Evolutionary conservation across 2,113 vertebrate genomes (phyloP), one percentile per base, ranked within the genome.

Genomic region (Apistogramma diplotaenia): DNA sequence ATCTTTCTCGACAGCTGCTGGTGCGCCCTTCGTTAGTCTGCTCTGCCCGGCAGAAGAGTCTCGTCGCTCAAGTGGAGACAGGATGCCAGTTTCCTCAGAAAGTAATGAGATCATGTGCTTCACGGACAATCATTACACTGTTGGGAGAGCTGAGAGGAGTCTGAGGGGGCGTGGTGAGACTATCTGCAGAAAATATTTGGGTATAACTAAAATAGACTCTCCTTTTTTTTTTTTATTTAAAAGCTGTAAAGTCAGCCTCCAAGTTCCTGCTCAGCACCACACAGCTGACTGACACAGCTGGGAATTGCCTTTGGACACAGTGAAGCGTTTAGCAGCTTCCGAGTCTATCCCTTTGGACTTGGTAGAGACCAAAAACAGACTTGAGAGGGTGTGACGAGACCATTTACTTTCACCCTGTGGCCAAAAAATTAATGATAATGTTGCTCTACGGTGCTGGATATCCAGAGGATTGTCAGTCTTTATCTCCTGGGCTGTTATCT

Each of bases 71-170:
- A 76, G 31, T 3, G 23, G 4, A 43, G 76, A 62, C 74, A 12
- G 21, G 77, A 79, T 40, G 7, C 70, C 46, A 2, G 81, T 40
- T 79, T 83, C 87, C 74, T 54, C 75, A 62, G 57, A 86, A 35
- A 49, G 55, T 4, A 6, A 84, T 87, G 88, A 90, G 49, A 15
- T 89, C 43, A 89, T 78, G 81, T 11, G 31, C 62, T 61, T 31
- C 23, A 7, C 25, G 53, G 80, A 83, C 78, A 85, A 74, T 60
- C 59, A 37, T 35, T 6, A 9, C 46, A 55, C 72, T 75, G 78
- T 73, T 59, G 37, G 61, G 81, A 60, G 56, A 87, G 79, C 56
- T 15, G 46, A 49, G 43, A 8, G 53, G 37, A 51, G 37, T 55
- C 60, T 11, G 57, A 62, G 33, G 40, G 31, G 67, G 76, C 4